A percentile compares a stretch with the other conserved stretches of the same genome.
phyloP scores from a whole-genome alignment of 2,113 vertebrate species.

The Syngnathus floridae region DNA sequence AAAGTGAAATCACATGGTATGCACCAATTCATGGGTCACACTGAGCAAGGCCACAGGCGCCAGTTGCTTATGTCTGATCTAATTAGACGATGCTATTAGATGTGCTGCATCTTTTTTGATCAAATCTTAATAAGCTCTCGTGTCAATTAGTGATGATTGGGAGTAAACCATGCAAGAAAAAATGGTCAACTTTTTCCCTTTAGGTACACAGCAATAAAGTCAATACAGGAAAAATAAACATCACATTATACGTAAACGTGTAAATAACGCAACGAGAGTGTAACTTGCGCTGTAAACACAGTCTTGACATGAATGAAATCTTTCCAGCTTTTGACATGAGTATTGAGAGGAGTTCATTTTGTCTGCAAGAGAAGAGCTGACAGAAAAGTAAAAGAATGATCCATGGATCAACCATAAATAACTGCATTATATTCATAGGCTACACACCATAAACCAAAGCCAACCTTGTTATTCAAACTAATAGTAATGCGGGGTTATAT shows the following conservation, averaged over 20 bases:
- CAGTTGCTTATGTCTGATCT: constrained; percentile 43
- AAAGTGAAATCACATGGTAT: background rate
- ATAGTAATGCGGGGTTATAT: constrained; percentile 46
- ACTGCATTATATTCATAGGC: constrained; percentile 1
- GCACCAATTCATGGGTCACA: background rate
- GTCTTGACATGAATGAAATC: constrained; percentile 40
- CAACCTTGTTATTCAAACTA: constrained; percentile 30
- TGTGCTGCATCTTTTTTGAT: constrained; percentile 51
- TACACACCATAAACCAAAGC: constrained; percentile 18
- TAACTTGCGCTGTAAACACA: constrained; percentile 39
- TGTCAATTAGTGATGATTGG: constrained; percentile 61
- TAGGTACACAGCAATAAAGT: constrained; percentile 39
- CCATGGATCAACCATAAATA: background rate
- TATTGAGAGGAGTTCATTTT: constrained; percentile 10
- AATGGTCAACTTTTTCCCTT: constrained; percentile 18
- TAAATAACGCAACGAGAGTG: constrained; percentile 40
- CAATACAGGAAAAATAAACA: constrained; percentile 25
- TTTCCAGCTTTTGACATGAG: constrained; percentile 23
- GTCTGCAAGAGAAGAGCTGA: constrained; percentile 25
- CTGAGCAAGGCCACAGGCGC: background rate
- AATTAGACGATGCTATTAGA: constrained; percentile 59
- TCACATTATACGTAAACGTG: constrained; percentile 23
- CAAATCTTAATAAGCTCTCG: constrained; percentile 65
- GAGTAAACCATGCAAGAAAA: constrained; percentile 29
- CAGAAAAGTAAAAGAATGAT: constrained; percentile 8